Conservation (phyloP, 2,888 invertebrate genomes). For the Dolomedes plantarius region DNA sequence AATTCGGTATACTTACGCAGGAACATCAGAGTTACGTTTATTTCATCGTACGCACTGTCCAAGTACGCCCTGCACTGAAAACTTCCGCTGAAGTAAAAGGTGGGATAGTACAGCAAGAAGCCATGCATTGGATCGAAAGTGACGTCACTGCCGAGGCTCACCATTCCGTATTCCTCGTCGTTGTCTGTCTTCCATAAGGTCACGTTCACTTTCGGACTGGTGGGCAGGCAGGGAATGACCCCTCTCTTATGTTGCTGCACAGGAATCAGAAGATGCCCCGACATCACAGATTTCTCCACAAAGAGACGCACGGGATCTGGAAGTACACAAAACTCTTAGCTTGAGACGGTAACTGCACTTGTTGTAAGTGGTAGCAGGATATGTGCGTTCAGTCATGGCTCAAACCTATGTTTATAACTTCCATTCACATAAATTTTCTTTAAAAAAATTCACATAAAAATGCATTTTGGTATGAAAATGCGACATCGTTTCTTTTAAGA, state of each 20-base stretch:
- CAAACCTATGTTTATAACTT: too few species aligned
- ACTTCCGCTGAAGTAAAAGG: conserved; percentile 71
- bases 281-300: conserved; percentile 19
- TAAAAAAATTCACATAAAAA: too few species aligned
- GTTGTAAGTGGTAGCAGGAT: too few species aligned
- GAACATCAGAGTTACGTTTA: conserved; percentile 48
- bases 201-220: conserved; percentile 81
- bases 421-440: too few species aligned
- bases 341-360: too few species aligned
- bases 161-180: conserved; percentile 24
- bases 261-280: conserved; percentile 23
- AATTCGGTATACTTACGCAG: conserved; percentile 57
- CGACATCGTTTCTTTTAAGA: too few species aligned
- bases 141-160: conserved; percentile 19
- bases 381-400: too few species aligned
- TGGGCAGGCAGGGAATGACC: conserved; percentile 82
- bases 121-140: conserved; percentile 72
- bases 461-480: too few species aligned
- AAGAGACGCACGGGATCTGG: conserved; percentile 55
- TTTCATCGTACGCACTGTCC: conserved; percentile 25
- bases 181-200: conserved; percentile 74
- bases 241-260: conserved; percentile 74
- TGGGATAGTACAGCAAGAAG: conserved; percentile 70
- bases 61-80: conserved; percentile 70
- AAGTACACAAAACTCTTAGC: too few species aligned